phyloP scores from a whole-genome alignment of 2,888 invertebrate genomes.

The Coelinius sp. region DNA sequence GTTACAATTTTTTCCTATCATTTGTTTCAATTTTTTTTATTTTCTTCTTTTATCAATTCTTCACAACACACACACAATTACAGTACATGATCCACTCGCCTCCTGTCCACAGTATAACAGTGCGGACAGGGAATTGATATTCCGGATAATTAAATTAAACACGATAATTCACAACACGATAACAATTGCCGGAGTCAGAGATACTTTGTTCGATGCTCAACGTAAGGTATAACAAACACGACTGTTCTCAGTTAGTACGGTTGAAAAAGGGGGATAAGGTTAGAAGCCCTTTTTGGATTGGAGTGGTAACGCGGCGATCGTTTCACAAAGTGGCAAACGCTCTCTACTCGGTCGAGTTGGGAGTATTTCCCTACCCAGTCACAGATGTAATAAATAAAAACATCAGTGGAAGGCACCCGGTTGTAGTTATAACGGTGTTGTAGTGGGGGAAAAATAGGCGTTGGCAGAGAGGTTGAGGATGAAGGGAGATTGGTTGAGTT shows the following conservation, averaged over 20 bases:
- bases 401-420: constrained; percentile 60
- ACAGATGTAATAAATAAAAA: constrained; percentile 72
- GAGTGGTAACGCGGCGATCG: constrained; percentile 50
- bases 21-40: background rate
- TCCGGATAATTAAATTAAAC: background rate
- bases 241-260: background rate
- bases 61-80: background rate
- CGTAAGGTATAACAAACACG: background rate
- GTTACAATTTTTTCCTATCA: background rate
- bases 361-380: constrained; percentile 71
- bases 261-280: background rate
- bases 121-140: background rate
- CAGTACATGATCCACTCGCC: background rate
- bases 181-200: background rate
- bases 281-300: constrained; percentile 15
- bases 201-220: background rate
- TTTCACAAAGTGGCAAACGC: constrained; percentile 68
- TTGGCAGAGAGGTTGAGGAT: constrained; percentile 31
- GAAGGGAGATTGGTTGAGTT: constrained; percentile 54
- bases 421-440: constrained; percentile 44
- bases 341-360: constrained; percentile 68
- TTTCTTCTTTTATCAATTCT: too few relatives aligned
- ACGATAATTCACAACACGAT: background rate
- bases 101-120: background rate
- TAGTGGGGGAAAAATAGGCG: constrained; percentile 65